These are phyloP conservation scores for Meliscaeva auricollis DNA, from an alignment of 2,888 invertebrate species.

Conservation along the genomic window DNA sequence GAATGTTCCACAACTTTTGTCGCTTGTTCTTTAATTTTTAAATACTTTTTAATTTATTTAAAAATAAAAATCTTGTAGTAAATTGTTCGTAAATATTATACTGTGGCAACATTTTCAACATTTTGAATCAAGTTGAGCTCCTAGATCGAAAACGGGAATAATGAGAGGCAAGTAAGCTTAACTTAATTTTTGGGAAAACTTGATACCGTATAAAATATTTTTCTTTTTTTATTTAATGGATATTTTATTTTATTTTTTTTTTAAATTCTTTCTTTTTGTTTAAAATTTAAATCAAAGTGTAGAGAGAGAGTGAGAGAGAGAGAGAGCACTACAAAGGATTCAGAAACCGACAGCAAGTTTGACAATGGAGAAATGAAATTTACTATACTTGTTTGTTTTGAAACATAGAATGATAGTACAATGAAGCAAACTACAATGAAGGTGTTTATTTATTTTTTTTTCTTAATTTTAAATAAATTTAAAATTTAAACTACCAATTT, in stretches of 20 bases:
- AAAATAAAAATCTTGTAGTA: slow-evolving; percentile 60
- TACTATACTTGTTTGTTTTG: slow-evolving; percentile 15
- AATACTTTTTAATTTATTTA: slow-evolving; percentile 76
- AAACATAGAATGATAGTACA: not conserved
- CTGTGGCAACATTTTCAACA: slow-evolving; percentile 83
- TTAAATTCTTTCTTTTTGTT: slow-evolving; percentile 30
- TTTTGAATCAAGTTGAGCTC: slow-evolving; percentile 84
- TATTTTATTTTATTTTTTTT: slow-evolving; percentile 48
- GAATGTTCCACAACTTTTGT: slow-evolving; percentile 82
- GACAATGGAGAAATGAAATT: slow-evolving; percentile 53
- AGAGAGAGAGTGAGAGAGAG: slow-evolving; percentile 9
- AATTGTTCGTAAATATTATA: slow-evolving; percentile 39
- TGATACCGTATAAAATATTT: slow-evolving; percentile 80
- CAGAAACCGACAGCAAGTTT: slow-evolving; percentile 74
- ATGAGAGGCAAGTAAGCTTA: slow-evolving; percentile 84
- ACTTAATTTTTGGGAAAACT: slow-evolving; percentile 84
- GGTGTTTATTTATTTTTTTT: not conserved
- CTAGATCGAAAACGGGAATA: slow-evolving; percentile 84
- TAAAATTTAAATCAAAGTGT: slow-evolving; percentile 47
- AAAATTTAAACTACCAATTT: slow-evolving; percentile 19
- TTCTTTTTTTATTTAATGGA: slow-evolving; percentile 18
- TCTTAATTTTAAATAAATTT: not conserved
- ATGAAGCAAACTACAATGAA: slow-evolving; percentile 15
- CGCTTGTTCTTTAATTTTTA: slow-evolving; percentile 53
- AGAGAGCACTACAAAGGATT: slow-evolving; percentile 70